phyloP scores from a whole-genome alignment of 2,888 invertebrate species.

The Cordylochernes scorpioides region DNA sequence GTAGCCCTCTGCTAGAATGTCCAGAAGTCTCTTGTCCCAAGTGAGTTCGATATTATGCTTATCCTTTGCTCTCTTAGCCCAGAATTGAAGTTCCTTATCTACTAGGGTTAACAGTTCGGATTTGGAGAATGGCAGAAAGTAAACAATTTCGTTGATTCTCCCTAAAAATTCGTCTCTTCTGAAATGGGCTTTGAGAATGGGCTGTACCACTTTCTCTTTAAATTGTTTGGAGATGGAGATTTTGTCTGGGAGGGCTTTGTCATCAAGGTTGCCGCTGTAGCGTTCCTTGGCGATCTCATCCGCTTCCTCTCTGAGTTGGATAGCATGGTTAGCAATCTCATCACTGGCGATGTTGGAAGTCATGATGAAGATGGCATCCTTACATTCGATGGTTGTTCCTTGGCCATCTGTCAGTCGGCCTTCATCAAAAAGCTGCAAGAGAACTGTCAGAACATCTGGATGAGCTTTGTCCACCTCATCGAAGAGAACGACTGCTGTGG shows the following conservation, averaged over 20 bases:
- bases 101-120: conserved; percentile 52
- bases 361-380: conserved; percentile 66
- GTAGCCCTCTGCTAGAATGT: conserved; percentile 50
- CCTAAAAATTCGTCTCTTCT: conserved; percentile 70
- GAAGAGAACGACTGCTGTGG: conserved; percentile 49
- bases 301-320: conserved; percentile 46
- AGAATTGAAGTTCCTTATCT: conserved; percentile 42
- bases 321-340: conserved; percentile 56
- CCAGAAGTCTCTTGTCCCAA: conserved; percentile 58
- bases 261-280: conserved; percentile 18
- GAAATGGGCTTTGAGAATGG: conserved; percentile 66
- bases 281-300: conserved; percentile 25
- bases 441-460: conserved; percentile 63
- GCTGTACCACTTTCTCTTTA: conserved; percentile 55
- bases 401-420: conserved; percentile 62
- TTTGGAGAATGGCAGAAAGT: conserved; percentile 65
- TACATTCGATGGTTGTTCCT: conserved; percentile 65
- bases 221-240: conserved; percentile 37
- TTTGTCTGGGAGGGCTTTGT: conserved; percentile 26
- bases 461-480: conserved; percentile 87
- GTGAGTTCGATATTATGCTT: conserved; percentile 45
- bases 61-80: conserved; percentile 37
- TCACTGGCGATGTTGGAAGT: conserved; percentile 73
- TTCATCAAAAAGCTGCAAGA: conserved; percentile 77
- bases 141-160: conserved; percentile 73